Evolutionary conservation across 2,888 invertebrate genomes (phyloP), one percentile per base, ranked within the genome.

Genomic region (Chorisops tibialis): DNA sequence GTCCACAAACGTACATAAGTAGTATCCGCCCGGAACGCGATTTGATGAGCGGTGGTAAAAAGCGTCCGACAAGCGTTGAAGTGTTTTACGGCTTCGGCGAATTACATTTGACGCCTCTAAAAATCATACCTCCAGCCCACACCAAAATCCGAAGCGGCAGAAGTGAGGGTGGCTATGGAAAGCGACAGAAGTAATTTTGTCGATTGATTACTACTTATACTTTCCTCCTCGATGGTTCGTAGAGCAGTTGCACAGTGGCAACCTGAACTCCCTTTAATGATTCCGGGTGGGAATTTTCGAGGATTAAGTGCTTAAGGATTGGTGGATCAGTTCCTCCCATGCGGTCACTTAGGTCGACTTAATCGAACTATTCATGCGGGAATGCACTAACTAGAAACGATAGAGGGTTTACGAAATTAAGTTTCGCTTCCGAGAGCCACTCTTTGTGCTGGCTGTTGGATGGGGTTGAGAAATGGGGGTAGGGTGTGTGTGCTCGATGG

Each of bases 41-140:
- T 18, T 43, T 30, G 56, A 56, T 14, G 56, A 56, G 45, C 14
- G 56, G 43, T 45, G 56, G 59, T 59, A 18, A 59, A 39, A 61
- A 51, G 22, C 45, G 51, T 38, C 58, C 58, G 62, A 63, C 62
- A 62, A 65, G 62, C 65, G 62, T 65, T 59, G 65, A 63, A 63
- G 65, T 65, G 62, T 65, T 65, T 65, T 65, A 65, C 62, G 65
- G 65, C 58, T 65, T 65, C 60, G 51, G 51, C 60, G 56, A 56
- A 56, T 56, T 56, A 45, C 35, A 45, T 45, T 43, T 56, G 43
- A 56, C 56, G 51, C 51, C 45, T 58, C 51, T 47, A 30, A 45
- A 58, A 51, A 43, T 2, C 16, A n/a, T n/a, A 43, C 43, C 6
- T 9, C 56, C 30, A 41, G n/a, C 41, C 6, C 16, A 16, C 6